Conservation (phyloP, 2,797 vertebrate species). For the Sebastiscus albofasciatus region DNA sequence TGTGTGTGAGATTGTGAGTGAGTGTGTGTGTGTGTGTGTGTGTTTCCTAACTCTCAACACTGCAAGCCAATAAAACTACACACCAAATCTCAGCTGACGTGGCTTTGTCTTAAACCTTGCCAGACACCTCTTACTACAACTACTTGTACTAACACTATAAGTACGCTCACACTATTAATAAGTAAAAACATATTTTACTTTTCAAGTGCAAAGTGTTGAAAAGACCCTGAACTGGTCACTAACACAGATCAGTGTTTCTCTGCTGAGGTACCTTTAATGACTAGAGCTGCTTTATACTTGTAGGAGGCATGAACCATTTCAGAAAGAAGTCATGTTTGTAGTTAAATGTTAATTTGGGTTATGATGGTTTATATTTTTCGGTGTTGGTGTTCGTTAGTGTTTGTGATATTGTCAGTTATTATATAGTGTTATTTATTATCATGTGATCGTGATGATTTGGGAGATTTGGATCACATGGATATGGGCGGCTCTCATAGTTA, state of each 20-base stretch:
- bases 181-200: background rate
- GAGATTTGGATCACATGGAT: too few relatives aligned
- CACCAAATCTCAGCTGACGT: constrained; percentile 72
- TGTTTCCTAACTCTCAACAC: constrained; percentile 62
- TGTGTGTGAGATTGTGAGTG: too few relatives aligned
- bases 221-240: background rate
- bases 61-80: constrained; percentile 70
- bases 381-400: too few relatives aligned
- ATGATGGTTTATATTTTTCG: too few relatives aligned
- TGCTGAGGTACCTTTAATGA: background rate
- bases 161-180: constrained; percentile 47
- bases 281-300: background rate
- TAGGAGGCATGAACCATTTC: too few relatives aligned
- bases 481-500: too few relatives aligned
- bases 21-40: constrained; percentile 46
- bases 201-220: background rate
- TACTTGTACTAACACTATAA: constrained; percentile 65
- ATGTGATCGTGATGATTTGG: too few relatives aligned
- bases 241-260: background rate
- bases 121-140: constrained; percentile 67
- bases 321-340: too few relatives aligned
- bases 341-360: too few relatives aligned
- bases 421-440: too few relatives aligned
- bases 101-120: constrained; percentile 70
- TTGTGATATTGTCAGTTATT: too few relatives aligned